These are phyloP conservation scores for Balearica regulorum DNA, from an alignment of 2,797 vertebrate genomes.

Conservation along the genomic window DNA sequence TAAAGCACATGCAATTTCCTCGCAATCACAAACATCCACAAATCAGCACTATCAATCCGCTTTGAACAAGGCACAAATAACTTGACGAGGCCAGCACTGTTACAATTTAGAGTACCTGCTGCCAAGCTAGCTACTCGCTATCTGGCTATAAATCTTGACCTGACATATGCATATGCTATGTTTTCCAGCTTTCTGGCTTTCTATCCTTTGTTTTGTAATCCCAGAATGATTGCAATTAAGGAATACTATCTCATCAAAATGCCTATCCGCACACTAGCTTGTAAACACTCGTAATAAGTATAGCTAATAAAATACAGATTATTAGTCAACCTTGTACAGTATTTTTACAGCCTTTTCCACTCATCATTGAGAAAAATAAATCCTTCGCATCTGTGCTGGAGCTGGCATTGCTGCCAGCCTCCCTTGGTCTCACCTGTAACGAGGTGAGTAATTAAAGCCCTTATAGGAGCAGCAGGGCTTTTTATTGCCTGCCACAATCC, in stretches of 20 bases:
- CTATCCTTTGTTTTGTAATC: slow-evolving; percentile 23
- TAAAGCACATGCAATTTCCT: background rate
- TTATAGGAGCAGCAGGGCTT: background rate
- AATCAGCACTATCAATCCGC: slow-evolving; percentile 37
- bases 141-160: slow-evolving; percentile 63
- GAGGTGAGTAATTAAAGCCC: slow-evolving; percentile 48
- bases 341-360: slow-evolving; percentile 23
- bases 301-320: slow-evolving; percentile 47
- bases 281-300: slow-evolving; percentile 45
- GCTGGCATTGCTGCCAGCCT: background rate
- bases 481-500: slow-evolving; percentile 25
- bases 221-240: slow-evolving; percentile 34
- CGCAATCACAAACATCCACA: background rate
- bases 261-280: background rate
- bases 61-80: slow-evolving; percentile 59
- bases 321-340: slow-evolving; percentile 39
- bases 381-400: background rate
- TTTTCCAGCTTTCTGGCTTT: slow-evolving; percentile 45
- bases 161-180: slow-evolving; percentile 41
- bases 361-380: slow-evolving; percentile 53
- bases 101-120: slow-evolving; percentile 37
- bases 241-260: slow-evolving; percentile 32
- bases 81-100: slow-evolving; percentile 28
- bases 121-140: slow-evolving; percentile 49
- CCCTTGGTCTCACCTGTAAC: slow-evolving; percentile 35